A percentile compares a stretch with the other conserved stretches of the same genome.
phyloP scores from a whole-genome alignment of 64 coral and sea anemone genomes.

The Stichodactyla mertensii region DNA sequence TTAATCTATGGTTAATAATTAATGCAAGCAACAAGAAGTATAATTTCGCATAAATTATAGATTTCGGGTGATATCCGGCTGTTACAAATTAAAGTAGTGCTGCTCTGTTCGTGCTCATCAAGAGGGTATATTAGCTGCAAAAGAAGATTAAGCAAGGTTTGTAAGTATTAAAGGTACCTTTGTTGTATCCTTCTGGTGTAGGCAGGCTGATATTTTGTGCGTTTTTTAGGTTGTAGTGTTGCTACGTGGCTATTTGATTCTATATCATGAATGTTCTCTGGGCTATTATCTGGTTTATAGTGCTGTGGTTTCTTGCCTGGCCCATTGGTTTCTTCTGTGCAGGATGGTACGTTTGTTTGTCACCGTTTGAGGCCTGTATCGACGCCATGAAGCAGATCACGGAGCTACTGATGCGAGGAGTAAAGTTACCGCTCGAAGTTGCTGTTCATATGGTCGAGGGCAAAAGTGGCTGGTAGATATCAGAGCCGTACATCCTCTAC shows the following conservation, averaged over 20 bases:
- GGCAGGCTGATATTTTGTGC: not conserved
- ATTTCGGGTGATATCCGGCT: not conserved
- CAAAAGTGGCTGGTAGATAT: constrained; percentile 37
- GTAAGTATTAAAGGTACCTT: not conserved
- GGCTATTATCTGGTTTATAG: constrained; percentile 62
- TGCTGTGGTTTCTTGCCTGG: constrained; percentile 59
- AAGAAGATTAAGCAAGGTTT: not conserved
- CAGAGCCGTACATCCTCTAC: not conserved
- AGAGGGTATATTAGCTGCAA: not conserved
- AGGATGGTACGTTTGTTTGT: constrained; percentile 63
- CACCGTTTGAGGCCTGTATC: constrained; percentile 56
- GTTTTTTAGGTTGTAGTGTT: not conserved
- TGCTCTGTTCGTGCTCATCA: not conserved
- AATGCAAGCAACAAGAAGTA: not conserved
- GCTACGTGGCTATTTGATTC: not conserved
- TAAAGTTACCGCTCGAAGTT: constrained; percentile 45
- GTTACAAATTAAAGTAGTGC: not conserved
- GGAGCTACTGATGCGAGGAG: constrained; percentile 53
- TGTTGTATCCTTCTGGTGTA: not conserved
- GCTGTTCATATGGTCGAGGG: constrained; percentile 68
- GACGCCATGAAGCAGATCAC: constrained; percentile 48
- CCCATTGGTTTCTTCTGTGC: constrained; percentile 63
- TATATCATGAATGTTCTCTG: constrained; percentile 55
- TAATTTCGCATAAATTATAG: not conserved
- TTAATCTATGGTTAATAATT: not conserved